Conservation (phyloP, 2,113 vertebrate genomes). For the Indri indri region DNA sequence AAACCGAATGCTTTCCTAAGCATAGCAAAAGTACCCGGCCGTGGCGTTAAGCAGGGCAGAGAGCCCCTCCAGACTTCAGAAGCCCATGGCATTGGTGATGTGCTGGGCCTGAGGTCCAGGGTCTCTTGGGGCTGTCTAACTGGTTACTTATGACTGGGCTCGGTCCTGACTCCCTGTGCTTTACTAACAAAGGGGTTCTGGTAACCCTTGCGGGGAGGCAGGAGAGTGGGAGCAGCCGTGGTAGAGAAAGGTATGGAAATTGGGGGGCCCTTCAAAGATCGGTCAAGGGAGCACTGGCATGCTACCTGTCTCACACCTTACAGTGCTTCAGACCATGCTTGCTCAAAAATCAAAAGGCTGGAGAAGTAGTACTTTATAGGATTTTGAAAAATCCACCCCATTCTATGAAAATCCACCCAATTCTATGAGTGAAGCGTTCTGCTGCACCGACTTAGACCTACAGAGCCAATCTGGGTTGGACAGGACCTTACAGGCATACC, state of each 20-base stretch:
- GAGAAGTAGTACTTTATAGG: background rate
- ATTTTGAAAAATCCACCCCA: background rate
- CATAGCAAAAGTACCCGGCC: rapidly evolving
- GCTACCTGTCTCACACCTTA: background rate
- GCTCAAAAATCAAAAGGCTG: background rate
- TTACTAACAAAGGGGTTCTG: background rate
- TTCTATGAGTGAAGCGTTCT: background rate
- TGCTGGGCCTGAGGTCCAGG: background rate
- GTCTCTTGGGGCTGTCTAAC: background rate
- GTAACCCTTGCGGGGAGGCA: background rate
- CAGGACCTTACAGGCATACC: background rate
- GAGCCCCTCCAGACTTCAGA: background rate
- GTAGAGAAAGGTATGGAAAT: background rate
- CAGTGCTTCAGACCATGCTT: background rate
- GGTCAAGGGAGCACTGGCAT: background rate
- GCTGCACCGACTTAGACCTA: background rate
- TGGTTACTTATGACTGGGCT: background rate
- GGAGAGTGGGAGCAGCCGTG: too few species aligned
- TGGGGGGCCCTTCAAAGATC: background rate
- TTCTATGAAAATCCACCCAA: background rate
- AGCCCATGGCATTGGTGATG: too few species aligned
- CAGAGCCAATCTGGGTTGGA: background rate
- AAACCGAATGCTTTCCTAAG: background rate
- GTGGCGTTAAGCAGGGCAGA: too few species aligned
- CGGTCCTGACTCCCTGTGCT: background rate